Conservation (phyloP, 2,888 invertebrate species). For the Azorinus chamasolen region DNA sequence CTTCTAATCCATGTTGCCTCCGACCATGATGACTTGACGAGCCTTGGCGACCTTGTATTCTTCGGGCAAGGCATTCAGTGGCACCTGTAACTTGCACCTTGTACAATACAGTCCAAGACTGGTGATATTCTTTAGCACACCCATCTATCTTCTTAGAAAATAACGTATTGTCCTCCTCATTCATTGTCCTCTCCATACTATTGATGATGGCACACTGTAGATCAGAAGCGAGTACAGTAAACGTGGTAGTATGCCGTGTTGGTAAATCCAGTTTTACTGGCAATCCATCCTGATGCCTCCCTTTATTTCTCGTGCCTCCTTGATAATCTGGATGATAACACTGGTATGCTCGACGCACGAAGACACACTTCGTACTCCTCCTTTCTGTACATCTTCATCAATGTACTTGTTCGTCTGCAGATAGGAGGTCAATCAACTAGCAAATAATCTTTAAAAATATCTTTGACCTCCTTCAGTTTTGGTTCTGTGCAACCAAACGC, state of each 20-base stretch:
- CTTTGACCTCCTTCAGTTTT: too few relatives aligned
- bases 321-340: conserved; percentile 31
- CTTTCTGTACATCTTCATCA: conserved; percentile 7
- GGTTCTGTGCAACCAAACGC: too few relatives aligned
- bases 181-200: conserved; percentile 10
- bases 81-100: conserved; percentile 39
- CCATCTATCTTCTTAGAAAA: conserved; percentile 35
- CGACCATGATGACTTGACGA: conserved; percentile 21
- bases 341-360: conserved; percentile 43
- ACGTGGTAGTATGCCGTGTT: conserved; percentile 4
- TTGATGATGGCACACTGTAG: conserved; percentile 15
- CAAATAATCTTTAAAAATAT: not conserved
- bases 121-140: conserved; percentile 37
- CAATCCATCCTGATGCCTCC: conserved; percentile 18
- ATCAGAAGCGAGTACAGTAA: conserved; percentile 6
- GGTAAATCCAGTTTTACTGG: not conserved
- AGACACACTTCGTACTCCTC: conserved; percentile 35
- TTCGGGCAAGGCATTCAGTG: conserved; percentile 29
- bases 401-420: conserved; percentile 14
- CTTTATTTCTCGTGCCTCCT: conserved; percentile 30
- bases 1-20: conserved; percentile 28
- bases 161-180: conserved; percentile 13
- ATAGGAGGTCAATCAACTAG: conserved; percentile 3
- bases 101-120: conserved; percentile 25
- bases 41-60: conserved; percentile 49